A percentile compares a stretch with the other conserved stretches of the same genome.
Evolutionary conservation across 2,797 vertebrate genomes (phyloP).

Genomic region (Heterohyrax brucei): DNA sequence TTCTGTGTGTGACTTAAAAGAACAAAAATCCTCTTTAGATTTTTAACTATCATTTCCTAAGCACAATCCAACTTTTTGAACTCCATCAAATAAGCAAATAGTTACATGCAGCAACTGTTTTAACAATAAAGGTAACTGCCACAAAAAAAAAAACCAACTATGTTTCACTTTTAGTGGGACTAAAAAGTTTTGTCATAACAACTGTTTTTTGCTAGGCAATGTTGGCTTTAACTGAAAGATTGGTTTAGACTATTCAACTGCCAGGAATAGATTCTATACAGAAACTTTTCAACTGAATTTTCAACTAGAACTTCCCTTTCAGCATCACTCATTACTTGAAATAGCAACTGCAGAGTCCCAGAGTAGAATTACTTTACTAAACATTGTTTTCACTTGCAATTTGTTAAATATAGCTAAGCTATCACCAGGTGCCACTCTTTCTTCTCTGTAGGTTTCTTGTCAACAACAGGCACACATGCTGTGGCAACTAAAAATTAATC

Average conservation of each 20-base stretch:
- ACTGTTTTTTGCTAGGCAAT: background rate
- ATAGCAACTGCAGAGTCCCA: conserved; percentile 30
- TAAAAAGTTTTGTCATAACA: conserved; percentile 77
- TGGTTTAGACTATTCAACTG: conserved; percentile 71
- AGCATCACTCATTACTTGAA: conserved; percentile 10
- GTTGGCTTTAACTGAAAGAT: conserved; percentile 57
- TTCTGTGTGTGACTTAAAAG: background rate
- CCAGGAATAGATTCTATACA: conserved; percentile 71
- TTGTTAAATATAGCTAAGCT: conserved; percentile 68
- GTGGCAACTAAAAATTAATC: conserved; percentile 47
- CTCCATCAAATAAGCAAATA: background rate
- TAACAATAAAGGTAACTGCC: conserved; percentile 23
- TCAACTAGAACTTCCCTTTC: conserved; percentile 75
- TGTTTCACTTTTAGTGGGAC: conserved; percentile 74
- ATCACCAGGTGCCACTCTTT: conserved; percentile 60
- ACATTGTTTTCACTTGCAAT: conserved; percentile 70
- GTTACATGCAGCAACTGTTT: conserved; percentile 20
- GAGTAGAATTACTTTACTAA: conserved; percentile 57
- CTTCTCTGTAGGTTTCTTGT: conserved; percentile 56
- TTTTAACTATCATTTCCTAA: conserved; percentile 3
- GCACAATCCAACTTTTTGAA: background rate
- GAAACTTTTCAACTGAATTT: conserved; percentile 81
- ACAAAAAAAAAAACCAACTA: conserved; percentile 34
- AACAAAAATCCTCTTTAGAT: background rate
- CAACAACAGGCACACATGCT: background rate